Base-by-base conservation (phyloP, 2,797 vertebrate species). In the Coregonus suidteri region DNA sequence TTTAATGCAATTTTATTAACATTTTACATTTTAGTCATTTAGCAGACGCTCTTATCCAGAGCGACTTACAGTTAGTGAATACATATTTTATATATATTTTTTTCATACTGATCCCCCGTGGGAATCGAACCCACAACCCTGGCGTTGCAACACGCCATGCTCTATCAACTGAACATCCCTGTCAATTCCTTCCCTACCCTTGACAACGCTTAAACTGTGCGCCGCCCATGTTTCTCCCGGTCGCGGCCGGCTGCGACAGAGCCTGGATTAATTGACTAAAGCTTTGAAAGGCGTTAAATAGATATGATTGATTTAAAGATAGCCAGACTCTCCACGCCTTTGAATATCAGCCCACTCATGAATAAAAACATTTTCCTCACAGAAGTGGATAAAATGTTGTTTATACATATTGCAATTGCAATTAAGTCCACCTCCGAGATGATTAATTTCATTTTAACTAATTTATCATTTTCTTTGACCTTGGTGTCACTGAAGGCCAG, bases 261-360 rank as follows among this genome's bases (percentile, higher is more conserved):
- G 25, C 25, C 25, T 25, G 25, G 25, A 62, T 71, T 71, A 76
- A 59, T 71, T 56, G 52, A 71, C 66, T 70, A 34, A 76, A 4
- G 18, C 54, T 70, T 76, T 76, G 53, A 70, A 76, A 76, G 52
- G 31, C 67, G 59, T 70, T 56, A n/a, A 59, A 68, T 71, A 18
- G 31, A 71, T 30, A 71, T 71, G 65, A 76, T 76, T 70, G 41
- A 69, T 70, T 71, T 47, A 31, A 71, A 76, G 75, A 76, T 70
- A 54, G 59, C 54, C 62, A 65, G 13, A n/a, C 70, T 16, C 6
- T 31, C 18, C 34, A 41, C 7, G 56, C 41, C 73, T 75, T 74
- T 62, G 56, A 75, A 65, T 66, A 30, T 65, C 34, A 51, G 35
- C 56, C 52, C 52, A 73, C 18, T 75, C 59, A 75, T 75, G n/a